Percentiles rank a stretch among this genome's conserved stretches.
phyloP scores from a whole-genome alignment of 2,113 vertebrate genomes.

The Nerophis lumbriciformis region DNA sequence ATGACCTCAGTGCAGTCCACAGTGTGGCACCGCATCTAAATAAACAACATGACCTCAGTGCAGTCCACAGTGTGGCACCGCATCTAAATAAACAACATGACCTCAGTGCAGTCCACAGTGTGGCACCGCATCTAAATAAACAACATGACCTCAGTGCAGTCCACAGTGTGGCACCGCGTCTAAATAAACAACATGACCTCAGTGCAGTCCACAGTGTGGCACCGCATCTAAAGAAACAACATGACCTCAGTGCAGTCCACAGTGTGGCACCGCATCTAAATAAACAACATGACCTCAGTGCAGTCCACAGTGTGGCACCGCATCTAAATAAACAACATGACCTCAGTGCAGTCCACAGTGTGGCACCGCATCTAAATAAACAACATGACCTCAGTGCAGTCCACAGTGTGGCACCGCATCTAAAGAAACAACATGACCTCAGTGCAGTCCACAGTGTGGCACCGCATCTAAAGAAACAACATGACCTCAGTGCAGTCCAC shows the following conservation, averaged over 20 bases:
- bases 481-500: slow-evolving; percentile 17
- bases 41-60: slow-evolving; percentile 20
- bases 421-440: slow-evolving; percentile 17
- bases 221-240: slow-evolving; percentile 11
- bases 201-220: background rate
- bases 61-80: background rate
- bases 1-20: slow-evolving; percentile 14
- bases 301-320: background rate
- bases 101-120: slow-evolving; percentile 4
- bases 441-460: slow-evolving; percentile 1
- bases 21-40: slow-evolving; percentile 3
- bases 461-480: slow-evolving; percentile 10
- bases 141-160: slow-evolving; percentile 19
- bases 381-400: slow-evolving; percentile 20
- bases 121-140: slow-evolving; percentile 7
- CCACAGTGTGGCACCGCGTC: slow-evolving; percentile 2
- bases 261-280: slow-evolving; percentile 3
- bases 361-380: slow-evolving; percentile 7
- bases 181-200: slow-evolving; percentile 16
- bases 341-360: slow-evolving; percentile 4
- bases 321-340: slow-evolving; percentile 17
- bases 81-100: slow-evolving; percentile 18
- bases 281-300: slow-evolving; percentile 21
- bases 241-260: slow-evolving; percentile 18
- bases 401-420: slow-evolving; percentile 4